These are phyloP conservation scores for Azorinus chamasolen DNA, from an alignment of 2,888 invertebrate species.

Conservation along the genomic window DNA sequence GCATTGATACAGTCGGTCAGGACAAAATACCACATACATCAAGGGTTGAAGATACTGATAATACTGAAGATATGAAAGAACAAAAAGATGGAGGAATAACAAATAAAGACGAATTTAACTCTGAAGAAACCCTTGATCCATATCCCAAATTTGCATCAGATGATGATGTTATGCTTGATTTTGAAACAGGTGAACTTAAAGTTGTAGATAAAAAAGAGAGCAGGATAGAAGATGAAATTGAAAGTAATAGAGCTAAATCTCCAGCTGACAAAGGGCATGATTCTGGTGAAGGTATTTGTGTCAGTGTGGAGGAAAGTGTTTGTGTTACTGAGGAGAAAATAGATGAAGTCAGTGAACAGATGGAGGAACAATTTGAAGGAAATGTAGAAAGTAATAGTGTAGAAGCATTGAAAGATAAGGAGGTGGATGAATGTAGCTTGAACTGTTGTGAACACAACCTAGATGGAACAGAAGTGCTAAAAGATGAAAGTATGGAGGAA, in stretches of 20 bases:
- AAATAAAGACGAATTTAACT: not conserved
- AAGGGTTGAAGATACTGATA: not conserved
- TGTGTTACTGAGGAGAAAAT: too few relatives aligned
- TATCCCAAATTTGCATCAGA: constrained; percentile 44
- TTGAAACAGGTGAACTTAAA: constrained; percentile 54
- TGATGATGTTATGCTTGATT: constrained; percentile 59
- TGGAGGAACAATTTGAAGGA: not conserved
- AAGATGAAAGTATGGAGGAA: too few relatives aligned
- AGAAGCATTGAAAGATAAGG: too few relatives aligned
- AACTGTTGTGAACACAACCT: too few relatives aligned
- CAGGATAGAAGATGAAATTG: not conserved
- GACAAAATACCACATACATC: not conserved
- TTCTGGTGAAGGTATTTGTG: too few relatives aligned
- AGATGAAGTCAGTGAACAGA: not conserved
- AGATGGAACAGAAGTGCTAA: too few relatives aligned
- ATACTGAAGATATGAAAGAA: not conserved
- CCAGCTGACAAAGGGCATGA: not conserved
- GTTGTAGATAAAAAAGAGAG: constrained; percentile 19
- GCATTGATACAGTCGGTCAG: not conserved
- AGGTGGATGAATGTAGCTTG: too few relatives aligned
- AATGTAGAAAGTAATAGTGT: not conserved
- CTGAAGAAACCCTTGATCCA: constrained; percentile 16
- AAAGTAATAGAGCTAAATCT: not conserved
- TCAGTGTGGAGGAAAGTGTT: too few relatives aligned
- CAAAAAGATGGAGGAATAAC: constrained; percentile 8